Evolutionary conservation across 2,797 vertebrate species (phyloP), one percentile per base, ranked within the genome.

Genomic region (Valencia hispanica): DNA sequence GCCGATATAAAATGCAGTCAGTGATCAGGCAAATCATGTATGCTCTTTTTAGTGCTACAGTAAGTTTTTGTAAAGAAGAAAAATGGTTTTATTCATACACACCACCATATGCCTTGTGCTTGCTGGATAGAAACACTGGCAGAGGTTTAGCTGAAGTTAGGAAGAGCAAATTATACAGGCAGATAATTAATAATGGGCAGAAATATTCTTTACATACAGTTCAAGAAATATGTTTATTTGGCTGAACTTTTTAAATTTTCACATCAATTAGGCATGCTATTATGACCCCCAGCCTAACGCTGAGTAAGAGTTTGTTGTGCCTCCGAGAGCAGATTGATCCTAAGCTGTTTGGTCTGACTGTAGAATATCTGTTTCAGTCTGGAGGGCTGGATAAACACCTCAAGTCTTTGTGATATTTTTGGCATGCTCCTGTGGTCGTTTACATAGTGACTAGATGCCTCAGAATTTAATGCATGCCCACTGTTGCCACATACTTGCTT

Each of bases 91-190:
- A 57, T 55, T 66, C 73, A 65, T 18, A 70, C 32, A 4, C 32
- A 61, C 22, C 25, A 61, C 12, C 22, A 75, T 74, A 72, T 72
- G 78, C 83, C 70, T 18, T 50, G 50, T 68, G 45, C 34, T 14
- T 41, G 39, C 22, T 85, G 85, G 88, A 91, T 87, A 84, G 76
- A 79, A 18, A 74, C 73, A 51, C 55, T 84, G 86, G 82, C 75
- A 78, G 82, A 79, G 70, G 22, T 57, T 73, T 12, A 65, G 79
- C 57, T 77, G 65, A 83, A 63, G 51, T 78, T 34, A 57, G 27
- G 2, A 27, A 77, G 81, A 59, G 36, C 74, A 77, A 43, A 59
- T 77, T 53, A 86, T 63, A 78, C 74, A 57, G 72, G 74, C 61
- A 43, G 79, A 82, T 77, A 47, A 80, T 75, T 72, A 79, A 71